Evolutionary conservation across 1,140 invertebrate species (phyloP).

Genomic region (Sitobion miscanthi): DNA sequence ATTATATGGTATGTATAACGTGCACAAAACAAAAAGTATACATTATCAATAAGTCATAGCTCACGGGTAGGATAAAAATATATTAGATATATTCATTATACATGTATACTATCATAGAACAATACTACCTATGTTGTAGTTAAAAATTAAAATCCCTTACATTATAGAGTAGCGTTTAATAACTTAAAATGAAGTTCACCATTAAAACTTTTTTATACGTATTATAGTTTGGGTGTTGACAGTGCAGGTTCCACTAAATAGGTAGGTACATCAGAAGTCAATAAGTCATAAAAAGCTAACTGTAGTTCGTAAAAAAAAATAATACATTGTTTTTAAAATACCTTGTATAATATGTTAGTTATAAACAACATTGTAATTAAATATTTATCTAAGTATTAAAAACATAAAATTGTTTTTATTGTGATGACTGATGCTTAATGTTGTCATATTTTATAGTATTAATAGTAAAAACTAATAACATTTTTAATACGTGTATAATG

Average conservation of each 20-base stretch:
- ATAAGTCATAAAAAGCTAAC: background rate
- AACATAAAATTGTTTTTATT: background rate
- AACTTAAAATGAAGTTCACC: background rate
- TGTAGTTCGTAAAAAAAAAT: background rate
- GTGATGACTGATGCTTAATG: background rate
- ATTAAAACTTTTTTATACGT: background rate
- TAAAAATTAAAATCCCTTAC: background rate
- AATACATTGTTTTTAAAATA: background rate
- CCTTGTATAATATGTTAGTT: background rate
- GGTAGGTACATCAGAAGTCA: background rate
- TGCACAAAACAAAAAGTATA: constrained; percentile 23
- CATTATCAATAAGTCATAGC: background rate
- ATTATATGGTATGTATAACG: background rate
- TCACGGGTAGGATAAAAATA: background rate
- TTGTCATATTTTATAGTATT: background rate
- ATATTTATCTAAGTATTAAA: background rate
- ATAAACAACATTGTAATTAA: background rate
- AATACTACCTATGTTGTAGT: background rate
- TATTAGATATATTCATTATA: background rate
- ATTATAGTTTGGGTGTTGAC: background rate
- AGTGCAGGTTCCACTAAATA: background rate
- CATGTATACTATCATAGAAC: background rate
- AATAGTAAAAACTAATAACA: background rate
- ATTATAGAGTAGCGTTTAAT: background rate
- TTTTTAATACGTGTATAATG: background rate